Percentiles rank a stretch among this genome's conserved stretches.
Evolutionary conservation across 2,888 invertebrate species (phyloP).

Genomic region (Podabrus alpinus): DNA sequence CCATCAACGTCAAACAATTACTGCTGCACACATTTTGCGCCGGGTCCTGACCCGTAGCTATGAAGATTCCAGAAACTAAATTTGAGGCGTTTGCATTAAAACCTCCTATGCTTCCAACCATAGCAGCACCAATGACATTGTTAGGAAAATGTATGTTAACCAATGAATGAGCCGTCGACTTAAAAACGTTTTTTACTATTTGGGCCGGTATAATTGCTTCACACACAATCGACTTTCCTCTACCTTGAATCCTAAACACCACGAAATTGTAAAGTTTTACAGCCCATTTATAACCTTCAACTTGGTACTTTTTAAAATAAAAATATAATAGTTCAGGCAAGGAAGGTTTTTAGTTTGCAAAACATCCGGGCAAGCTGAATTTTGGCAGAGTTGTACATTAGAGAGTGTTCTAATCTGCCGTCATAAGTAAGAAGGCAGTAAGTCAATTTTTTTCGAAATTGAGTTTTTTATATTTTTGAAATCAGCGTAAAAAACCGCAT

Average conservation of each 20-base stretch:
- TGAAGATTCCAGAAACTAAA: conserved; percentile 95
- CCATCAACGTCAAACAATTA: conserved; percentile 95
- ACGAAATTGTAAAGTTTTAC: not conserved
- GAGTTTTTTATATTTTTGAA: no score
- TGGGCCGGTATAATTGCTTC: conserved; percentile 83
- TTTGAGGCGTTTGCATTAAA: conserved; percentile 99
- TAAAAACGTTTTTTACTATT: conserved; percentile 76
- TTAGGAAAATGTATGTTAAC: conserved; percentile 91
- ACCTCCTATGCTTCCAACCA: conserved; percentile 92
- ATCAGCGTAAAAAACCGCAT: no score
- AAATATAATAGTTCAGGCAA: no score
- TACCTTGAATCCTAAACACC: conserved; percentile 74
- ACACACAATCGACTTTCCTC: conserved; percentile 95
- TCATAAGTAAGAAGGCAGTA: no score
- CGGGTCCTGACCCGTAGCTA: conserved; percentile 98
- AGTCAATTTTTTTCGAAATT: no score
- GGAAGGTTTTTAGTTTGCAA: no score
- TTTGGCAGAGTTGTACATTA: no score
- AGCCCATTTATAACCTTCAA: not conserved
- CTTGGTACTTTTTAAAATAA: no score
- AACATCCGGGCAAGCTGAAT: no score
- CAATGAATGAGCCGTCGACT: conserved; percentile 83
- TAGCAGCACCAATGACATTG: conserved; percentile 91
- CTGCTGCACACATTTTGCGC: conserved; percentile 96
- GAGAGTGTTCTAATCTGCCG: no score